Evolutionary conservation across 1,140 invertebrate genomes (phyloP), one percentile per base, ranked within the genome.

Genomic region (Camponotus pennsylvanicus): DNA sequence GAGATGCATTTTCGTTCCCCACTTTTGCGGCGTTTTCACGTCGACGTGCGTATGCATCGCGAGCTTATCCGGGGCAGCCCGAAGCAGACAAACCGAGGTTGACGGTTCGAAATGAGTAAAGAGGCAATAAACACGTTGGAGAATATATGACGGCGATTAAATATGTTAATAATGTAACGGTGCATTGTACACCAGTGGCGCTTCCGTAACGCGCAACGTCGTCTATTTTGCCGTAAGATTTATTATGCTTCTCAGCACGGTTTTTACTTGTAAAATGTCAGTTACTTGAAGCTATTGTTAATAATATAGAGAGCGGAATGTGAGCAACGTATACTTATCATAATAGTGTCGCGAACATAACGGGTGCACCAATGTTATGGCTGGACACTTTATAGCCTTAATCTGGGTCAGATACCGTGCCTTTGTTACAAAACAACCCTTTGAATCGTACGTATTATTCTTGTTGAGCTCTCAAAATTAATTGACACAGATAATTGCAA

Each of bases 331-430:
- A 59, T 45, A 63, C 32, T 32, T 77, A 78, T 52, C 63, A 52
- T 55, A 70, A 52, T 55, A 70, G 27, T 61, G 18, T 76, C 80
- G 34, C 40, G 52, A 83, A 75, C 66, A 42, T 27, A 57, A 45
- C 67, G 70, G 78, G 85, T 79, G 80, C 82, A 73, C 52, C 85
- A 52, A 73, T 78, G 88, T 91, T 90, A 89, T 88, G 87, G 67
- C 86, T 91, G 69, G 86, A n/a, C 61, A 57, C 71, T 91, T 90
- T 91, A 92, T 85, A 78, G 64, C 66, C 55, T 61, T 69, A 73
- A 92, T 92, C 84, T 92, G 85, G 91, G 92, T 92, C 92, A 92
- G 85, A 92, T 90, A 89, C 79, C 52, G 86, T 66, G 69, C 85
- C 90, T 90, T 84, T 37, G 70, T 57, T 86, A 66, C 57, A 49